Conservation (phyloP, 2,888 invertebrate genomes). For the Rhingia rostrata region DNA sequence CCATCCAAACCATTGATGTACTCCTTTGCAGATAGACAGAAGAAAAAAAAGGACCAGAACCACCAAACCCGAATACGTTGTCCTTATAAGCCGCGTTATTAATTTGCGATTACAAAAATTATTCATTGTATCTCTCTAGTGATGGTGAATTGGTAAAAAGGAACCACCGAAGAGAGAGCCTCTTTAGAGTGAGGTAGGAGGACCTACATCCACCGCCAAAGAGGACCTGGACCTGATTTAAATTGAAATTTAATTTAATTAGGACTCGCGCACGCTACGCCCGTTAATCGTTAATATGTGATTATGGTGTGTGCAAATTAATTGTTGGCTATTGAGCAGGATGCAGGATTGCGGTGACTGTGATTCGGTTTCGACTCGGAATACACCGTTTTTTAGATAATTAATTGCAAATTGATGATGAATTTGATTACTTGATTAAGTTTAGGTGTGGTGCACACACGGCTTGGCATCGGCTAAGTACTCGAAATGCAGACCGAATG, state of each 20-base stretch:
- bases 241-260: slow-evolving; percentile 74
- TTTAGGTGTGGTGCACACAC: background rate
- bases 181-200: background rate
- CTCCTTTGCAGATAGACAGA: background rate
- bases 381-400: slow-evolving; percentile 39
- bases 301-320: slow-evolving; percentile 73
- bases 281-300: slow-evolving; percentile 74
- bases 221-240: slow-evolving; percentile 55
- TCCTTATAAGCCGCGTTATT: slow-evolving; percentile 67
- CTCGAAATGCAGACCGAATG: slow-evolving; percentile 44
- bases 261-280: slow-evolving; percentile 55
- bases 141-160: slow-evolving; percentile 8
- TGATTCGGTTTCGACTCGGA: slow-evolving; percentile 29
- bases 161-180: background rate
- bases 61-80: slow-evolving; percentile 10
- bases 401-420: slow-evolving; percentile 60
- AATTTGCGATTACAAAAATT: slow-evolving; percentile 72
- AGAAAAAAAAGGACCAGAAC: background rate
- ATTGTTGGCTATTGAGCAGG: slow-evolving; percentile 71
- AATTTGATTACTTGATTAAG: slow-evolving; percentile 70
- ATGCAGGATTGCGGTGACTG: slow-evolving; percentile 33
- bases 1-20: background rate
- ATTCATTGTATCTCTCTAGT: slow-evolving; percentile 54
- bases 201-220: slow-evolving; percentile 22
- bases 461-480: slow-evolving; percentile 41